These are phyloP conservation scores for Auanema sp. DNA, from an alignment of 2,888 invertebrate species.

Conservation along the genomic window DNA sequence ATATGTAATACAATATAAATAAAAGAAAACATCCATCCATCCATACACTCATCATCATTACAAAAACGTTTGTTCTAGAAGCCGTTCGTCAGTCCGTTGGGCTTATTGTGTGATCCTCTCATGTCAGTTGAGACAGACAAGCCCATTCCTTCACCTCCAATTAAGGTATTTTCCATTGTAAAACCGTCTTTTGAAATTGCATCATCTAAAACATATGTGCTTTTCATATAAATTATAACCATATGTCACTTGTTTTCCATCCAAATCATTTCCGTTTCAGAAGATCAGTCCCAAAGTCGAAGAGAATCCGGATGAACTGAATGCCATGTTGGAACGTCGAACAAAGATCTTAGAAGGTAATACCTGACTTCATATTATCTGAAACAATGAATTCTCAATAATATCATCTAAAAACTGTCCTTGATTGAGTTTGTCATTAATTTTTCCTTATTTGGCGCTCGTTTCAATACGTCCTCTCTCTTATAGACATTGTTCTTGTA, in stretches of 20 bases:
- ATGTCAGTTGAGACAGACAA: constrained; percentile 27
- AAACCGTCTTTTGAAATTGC: not conserved
- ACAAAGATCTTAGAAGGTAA: constrained; percentile 38
- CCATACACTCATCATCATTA: not conserved
- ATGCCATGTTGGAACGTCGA: constrained; percentile 30
- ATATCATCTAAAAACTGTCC: too few species aligned
- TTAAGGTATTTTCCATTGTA: constrained; percentile 14
- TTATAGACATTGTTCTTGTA: too few species aligned
- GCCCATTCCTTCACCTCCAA: constrained; percentile 9
- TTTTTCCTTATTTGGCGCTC: too few species aligned
- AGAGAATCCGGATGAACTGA: constrained; percentile 28
- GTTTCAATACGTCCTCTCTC: too few species aligned
- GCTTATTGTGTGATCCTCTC: constrained; percentile 35
- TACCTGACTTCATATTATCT: constrained; percentile 10
- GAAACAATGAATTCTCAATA: too few species aligned
- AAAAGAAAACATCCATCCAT: not conserved
- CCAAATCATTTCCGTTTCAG: not conserved
- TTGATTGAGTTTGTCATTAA: too few species aligned
- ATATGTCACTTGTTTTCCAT: too few species aligned
- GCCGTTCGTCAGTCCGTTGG: constrained; percentile 34
- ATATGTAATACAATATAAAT: too few species aligned
- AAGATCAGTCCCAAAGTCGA: constrained; percentile 1
- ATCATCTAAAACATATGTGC: too few species aligned
- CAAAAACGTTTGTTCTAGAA: constrained; percentile 22
- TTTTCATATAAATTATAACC: too few species aligned